Evolutionary conservation across 2,797 vertebrate species (phyloP).

Genomic region (Columba guinea): DNA sequence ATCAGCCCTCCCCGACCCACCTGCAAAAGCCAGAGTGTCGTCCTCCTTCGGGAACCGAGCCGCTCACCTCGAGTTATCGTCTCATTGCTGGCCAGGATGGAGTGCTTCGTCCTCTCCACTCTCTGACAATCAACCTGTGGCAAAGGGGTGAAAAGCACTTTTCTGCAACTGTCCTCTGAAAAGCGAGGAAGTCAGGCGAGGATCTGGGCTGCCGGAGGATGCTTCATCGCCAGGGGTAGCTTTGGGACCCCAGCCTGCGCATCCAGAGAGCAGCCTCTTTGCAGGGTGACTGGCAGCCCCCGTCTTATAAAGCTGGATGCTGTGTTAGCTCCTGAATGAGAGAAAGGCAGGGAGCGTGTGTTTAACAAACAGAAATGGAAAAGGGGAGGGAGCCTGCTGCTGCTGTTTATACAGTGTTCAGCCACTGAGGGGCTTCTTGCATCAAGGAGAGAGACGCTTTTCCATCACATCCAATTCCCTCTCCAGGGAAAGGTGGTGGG

Average conservation of each 20-base stretch:
- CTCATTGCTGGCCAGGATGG: slow-evolving; percentile 14
- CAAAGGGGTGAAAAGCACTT: slow-evolving; percentile 46
- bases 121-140: slow-evolving; percentile 38
- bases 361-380: slow-evolving; percentile 70
- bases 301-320: slow-evolving; percentile 50
- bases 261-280: background rate
- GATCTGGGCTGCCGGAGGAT: background rate
- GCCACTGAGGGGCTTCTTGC: slow-evolving; percentile 73
- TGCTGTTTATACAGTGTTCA: slow-evolving; percentile 70
- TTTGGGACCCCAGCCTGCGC: background rate
- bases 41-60: background rate
- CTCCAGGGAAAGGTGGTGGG: background rate
- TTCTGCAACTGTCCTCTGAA: slow-evolving; percentile 14
- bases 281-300: slow-evolving; percentile 17
- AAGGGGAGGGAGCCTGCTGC: slow-evolving; percentile 63
- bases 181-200: slow-evolving; percentile 1
- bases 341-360: slow-evolving; percentile 63
- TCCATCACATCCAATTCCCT: slow-evolving; percentile 19
- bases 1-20: background rate
- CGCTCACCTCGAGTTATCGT: background rate
- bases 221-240: background rate
- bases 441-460: slow-evolving; percentile 54
- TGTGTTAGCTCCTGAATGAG: slow-evolving; percentile 60
- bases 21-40: slow-evolving; percentile 9
- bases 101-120: background rate